Base-by-base conservation (phyloP, 1,140 invertebrate genomes). In the Berghia stephanieae region DNA sequence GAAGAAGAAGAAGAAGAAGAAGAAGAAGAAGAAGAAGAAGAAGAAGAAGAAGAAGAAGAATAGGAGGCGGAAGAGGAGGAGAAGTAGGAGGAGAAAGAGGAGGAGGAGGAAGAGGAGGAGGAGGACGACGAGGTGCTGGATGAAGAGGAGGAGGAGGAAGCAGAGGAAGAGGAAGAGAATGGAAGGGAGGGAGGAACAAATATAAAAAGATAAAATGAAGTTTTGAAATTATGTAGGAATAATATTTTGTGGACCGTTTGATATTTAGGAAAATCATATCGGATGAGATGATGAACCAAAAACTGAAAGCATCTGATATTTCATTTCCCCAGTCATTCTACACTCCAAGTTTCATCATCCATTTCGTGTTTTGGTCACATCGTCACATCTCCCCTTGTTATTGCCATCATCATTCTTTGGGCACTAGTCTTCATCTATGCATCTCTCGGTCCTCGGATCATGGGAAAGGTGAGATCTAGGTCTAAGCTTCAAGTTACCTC, bases 381-480 rank as follows among this genome's bases (percentile, higher is more conserved):
- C 27, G 74, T 76, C 24, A n/a, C n/a, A n/a, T 38, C 74, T 6
- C 74, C 46, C 27, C 36, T 76, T 18, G 21, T 76, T 4, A 66
- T 43, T 10, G n/a, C 31, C 1, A 42, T 76, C 1, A 38, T 76
- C 18, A 10, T 76, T 1, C 8, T 68, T 27, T 83, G 82, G 82
- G 67, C 70, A 42, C 4, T 78, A 16, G 66, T 82, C 21, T 82
- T 78, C 68, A 21, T 75, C 40, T 73, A 78, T 10, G 77, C 81
- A 24, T 78, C 82, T 13, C 49, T 78, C 49, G 82, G 83, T 73
- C 82, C 83, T 38, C 76, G 76, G 34, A 79, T 80, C 24, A 74
- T 82, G 27, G 83, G 82, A 42, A 85, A 85, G 79, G 83, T 83
- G 72, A 77, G 75, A 43, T 34, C 31, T 2, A 13, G 21, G 13